Evolutionary conservation across 2,113 vertebrate species (phyloP).

Genomic region (Electrona antarctica): DNA sequence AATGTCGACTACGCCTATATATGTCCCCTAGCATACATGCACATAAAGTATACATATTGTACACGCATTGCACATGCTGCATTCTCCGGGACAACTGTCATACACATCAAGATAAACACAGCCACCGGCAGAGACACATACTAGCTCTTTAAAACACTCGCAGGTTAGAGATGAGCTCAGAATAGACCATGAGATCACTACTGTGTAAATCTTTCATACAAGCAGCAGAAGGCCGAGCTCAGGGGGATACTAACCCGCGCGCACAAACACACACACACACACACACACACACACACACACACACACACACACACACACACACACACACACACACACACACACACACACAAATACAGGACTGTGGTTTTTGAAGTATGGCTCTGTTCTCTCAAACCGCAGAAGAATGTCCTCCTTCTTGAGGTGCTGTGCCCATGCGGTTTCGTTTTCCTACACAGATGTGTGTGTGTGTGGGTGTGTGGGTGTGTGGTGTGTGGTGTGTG

Average conservation of each 20-base stretch:
- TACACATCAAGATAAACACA: slow-evolving; percentile 33
- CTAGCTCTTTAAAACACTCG: slow-evolving; percentile 77
- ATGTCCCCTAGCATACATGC: not conserved
- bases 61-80: not conserved
- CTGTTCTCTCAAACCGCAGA: slow-evolving; percentile 42
- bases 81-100: slow-evolving; percentile 11
- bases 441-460: no score
- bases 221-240: slow-evolving; percentile 74
- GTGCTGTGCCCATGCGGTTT: no score
- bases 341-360: not conserved
- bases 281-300: not conserved
- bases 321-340: not conserved
- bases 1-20: not conserved
- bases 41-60: not conserved
- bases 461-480: no score
- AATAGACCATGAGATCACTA: slow-evolving; percentile 83
- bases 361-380: not conserved
- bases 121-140: slow-evolving; percentile 43
- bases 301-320: not conserved
- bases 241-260: slow-evolving; percentile 68
- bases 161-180: slow-evolving; percentile 74
- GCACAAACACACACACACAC: not conserved
- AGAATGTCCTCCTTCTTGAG: slow-evolving; percentile 12
- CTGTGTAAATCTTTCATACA: slow-evolving; percentile 81
- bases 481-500: no score